Percentiles rank a stretch among this genome's conserved stretches.
Conservation (phyloP, 1,140 invertebrate species). For the Neodiprion pinetum region DNA sequence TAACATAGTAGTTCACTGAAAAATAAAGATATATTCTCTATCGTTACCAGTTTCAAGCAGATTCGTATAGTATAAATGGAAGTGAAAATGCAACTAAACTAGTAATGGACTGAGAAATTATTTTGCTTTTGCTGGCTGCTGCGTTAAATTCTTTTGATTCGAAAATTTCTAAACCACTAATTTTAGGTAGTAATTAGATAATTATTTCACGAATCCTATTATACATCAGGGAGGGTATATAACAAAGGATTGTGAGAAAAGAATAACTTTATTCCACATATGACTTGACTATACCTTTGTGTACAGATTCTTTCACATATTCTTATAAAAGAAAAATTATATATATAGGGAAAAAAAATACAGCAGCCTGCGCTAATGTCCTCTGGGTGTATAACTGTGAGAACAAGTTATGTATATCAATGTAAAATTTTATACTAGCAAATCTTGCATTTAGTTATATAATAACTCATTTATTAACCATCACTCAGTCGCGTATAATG, state of each 20-base stretch:
- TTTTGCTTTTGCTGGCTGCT: constrained; percentile 1
- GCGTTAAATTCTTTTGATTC: background rate
- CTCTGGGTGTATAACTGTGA: background rate
- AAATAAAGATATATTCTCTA: too few relatives aligned
- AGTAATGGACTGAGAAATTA: background rate
- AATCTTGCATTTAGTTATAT: background rate
- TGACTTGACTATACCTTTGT: background rate
- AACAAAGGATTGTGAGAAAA: constrained; percentile 7
- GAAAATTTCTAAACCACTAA: background rate
- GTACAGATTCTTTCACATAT: background rate
- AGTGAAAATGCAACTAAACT: too few relatives aligned
- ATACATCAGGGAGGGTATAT: background rate
- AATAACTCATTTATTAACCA: constrained; percentile 18
- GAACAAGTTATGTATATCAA: constrained; percentile 5
- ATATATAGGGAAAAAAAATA: constrained; percentile 8
- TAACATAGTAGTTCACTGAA: background rate
- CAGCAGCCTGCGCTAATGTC: constrained; percentile 13
- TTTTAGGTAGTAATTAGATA: background rate
- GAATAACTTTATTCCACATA: background rate
- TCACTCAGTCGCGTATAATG: constrained; percentile 15
- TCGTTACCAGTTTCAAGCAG: too few relatives aligned
- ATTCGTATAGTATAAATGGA: too few relatives aligned
- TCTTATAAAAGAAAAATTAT: background rate
- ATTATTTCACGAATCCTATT: background rate
- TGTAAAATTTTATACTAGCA: constrained; percentile 10